These are phyloP conservation scores for Drosophila cracens DNA, from an alignment of 2,888 invertebrate genomes.

Conservation along the genomic window DNA sequence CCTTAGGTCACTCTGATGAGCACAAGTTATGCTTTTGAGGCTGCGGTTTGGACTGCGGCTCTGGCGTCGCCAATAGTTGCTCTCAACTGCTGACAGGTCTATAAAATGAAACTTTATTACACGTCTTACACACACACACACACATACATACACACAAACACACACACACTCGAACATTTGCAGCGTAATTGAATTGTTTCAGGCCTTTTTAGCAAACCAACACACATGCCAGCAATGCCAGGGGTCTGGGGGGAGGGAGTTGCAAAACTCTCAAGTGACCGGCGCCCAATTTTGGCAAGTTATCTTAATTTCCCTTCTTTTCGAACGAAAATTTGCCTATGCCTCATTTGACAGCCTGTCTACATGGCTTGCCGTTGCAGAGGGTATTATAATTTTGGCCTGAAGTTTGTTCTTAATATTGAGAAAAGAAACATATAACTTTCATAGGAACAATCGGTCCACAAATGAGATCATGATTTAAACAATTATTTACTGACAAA, in stretches of 20 bases:
- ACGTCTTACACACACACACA: constrained; percentile 44
- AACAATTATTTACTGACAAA: not conserved
- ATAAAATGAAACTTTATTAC: constrained; percentile 80
- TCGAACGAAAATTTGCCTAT: constrained; percentile 63
- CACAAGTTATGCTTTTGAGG: constrained; percentile 72
- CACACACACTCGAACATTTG: constrained; percentile 46
- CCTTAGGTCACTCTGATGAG: constrained; percentile 62
- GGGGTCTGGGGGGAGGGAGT: not conserved
- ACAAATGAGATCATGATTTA: not conserved
- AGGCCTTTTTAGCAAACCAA: constrained; percentile 42
- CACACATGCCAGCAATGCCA: constrained; percentile 13
- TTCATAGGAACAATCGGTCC: not conserved
- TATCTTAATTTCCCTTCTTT: constrained; percentile 63
- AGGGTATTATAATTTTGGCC: not conserved
- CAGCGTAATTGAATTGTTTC: constrained; percentile 81
- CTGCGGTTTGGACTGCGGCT: constrained; percentile 53
- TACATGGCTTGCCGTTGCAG: not conserved
- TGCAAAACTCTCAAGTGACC: constrained; percentile 11
- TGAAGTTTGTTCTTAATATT: not conserved
- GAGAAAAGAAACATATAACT: not conserved
- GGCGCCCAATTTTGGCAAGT: constrained; percentile 49
- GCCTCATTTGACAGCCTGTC: constrained; percentile 42
- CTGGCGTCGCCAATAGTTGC: constrained; percentile 63
- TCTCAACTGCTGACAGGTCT: constrained; percentile 72
- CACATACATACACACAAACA: constrained; percentile 28